These are phyloP conservation scores for Pseudomyrmex sp. DNA, from an alignment of 1,140 invertebrate species.

Conservation along the genomic window DNA sequence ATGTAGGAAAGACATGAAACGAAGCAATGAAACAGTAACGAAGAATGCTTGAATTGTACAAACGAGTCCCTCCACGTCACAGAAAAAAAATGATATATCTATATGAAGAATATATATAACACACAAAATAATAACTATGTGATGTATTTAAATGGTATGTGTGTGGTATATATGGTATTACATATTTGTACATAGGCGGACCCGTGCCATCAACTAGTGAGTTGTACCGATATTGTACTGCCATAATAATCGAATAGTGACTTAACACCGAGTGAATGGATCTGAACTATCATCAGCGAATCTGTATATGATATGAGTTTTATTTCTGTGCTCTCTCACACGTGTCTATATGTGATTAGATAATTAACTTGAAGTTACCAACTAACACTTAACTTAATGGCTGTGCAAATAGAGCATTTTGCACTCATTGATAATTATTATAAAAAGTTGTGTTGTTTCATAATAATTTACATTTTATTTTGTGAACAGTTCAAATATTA, in stretches of 20 bases:
- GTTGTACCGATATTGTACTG: constrained; percentile 83
- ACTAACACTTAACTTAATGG: constrained; percentile 58
- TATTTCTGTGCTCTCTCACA: constrained; percentile 42
- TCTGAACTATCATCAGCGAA: constrained; percentile 54
- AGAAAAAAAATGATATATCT: constrained; percentile 80
- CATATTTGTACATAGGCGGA: constrained; percentile 85
- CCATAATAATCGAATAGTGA: constrained; percentile 66
- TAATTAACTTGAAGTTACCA: constrained; percentile 60
- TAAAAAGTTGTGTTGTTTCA: constrained; percentile 53
- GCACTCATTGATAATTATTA: constrained; percentile 56
- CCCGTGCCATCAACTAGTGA: constrained; percentile 84
- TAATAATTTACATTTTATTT: constrained; percentile 59
- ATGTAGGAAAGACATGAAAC: constrained; percentile 78
- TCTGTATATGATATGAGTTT: constrained; percentile 51
- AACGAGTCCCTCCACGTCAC: constrained; percentile 85
- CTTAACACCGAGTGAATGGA: constrained; percentile 65
- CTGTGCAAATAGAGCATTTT: constrained; percentile 62
- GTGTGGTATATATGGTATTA: constrained; percentile 82
- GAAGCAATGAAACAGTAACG: constrained; percentile 84
- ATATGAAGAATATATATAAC: constrained; percentile 79
- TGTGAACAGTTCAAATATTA: constrained; percentile 41
- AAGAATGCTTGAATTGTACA: constrained; percentile 85
- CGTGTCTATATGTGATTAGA: constrained; percentile 56
- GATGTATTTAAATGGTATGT: constrained; percentile 85
- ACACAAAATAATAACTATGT: constrained; percentile 83